Evolutionary conservation across 2,113 vertebrate genomes (phyloP).

Genomic region (Uria lomvia): DNA sequence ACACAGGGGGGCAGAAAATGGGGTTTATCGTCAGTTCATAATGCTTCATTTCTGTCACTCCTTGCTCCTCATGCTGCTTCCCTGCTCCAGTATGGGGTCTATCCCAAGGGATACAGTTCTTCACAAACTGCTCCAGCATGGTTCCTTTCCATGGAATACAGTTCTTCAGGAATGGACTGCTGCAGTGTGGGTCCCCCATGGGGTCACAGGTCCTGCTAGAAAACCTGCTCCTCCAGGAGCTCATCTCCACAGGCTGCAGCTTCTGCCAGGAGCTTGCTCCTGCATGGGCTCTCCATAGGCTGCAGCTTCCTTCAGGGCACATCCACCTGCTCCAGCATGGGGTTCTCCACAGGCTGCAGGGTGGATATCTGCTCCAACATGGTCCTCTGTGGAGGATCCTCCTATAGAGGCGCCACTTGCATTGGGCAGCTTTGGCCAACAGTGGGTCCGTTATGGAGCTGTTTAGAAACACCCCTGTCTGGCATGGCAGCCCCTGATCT

Average conservation of each 20-base stretch:
- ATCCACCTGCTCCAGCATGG: background rate
- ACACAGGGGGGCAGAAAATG: background rate
- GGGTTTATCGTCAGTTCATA: background rate
- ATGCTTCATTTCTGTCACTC: background rate
- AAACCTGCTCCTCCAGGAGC: too few relatives aligned
- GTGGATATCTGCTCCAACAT: background rate
- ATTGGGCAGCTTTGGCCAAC: background rate
- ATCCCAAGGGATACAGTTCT: background rate
- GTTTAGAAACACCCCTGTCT: background rate
- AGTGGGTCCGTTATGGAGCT: background rate
- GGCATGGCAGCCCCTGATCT: background rate
- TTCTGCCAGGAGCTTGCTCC: background rate
- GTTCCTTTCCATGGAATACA: background rate
- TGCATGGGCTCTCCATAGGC: background rate
- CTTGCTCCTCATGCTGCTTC: background rate
- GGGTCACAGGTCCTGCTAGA: background rate
- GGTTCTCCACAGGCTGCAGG: background rate
- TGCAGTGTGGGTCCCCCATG: background rate
- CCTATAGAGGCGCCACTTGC: background rate
- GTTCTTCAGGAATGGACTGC: background rate
- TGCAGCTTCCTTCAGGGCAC: background rate
- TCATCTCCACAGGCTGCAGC: background rate
- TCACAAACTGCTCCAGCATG: background rate
- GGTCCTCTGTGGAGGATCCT: too few relatives aligned
- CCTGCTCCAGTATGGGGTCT: background rate